Evolutionary conservation across 2,888 invertebrate genomes (phyloP).

Genomic region (Drosophila stalkeri): DNA sequence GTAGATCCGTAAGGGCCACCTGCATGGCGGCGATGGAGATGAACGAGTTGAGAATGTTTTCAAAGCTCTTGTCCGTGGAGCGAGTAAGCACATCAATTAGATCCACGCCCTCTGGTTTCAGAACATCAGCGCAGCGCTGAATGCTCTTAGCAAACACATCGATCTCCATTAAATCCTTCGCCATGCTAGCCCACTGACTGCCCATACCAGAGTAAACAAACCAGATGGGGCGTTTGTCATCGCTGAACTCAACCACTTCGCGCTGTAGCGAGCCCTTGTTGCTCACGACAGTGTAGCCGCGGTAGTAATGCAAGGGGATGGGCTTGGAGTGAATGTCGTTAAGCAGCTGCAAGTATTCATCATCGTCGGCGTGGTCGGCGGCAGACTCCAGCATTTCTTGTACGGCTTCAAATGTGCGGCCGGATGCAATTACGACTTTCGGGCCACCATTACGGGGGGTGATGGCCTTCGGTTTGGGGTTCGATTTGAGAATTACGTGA

Average conservation of each 20-base stretch:
- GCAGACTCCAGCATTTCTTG: conserved; percentile 88
- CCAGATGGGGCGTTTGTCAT: conserved; percentile 93
- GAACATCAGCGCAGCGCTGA: conserved; percentile 90
- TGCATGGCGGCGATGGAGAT: conserved; percentile 98
- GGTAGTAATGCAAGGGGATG: conserved; percentile 91
- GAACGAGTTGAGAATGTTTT: conserved; percentile 95
- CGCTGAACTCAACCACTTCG: conserved; percentile 86
- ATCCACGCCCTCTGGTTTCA: conserved; percentile 92
- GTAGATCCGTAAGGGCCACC: conserved; percentile 96
- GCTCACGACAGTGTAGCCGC: conserved; percentile 93
- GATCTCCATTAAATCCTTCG: conserved; percentile 92
- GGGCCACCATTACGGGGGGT: conserved; percentile 87
- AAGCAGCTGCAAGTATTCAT: conserved; percentile 91
- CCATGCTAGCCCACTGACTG: conserved; percentile 99
- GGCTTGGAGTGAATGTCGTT: conserved; percentile 90
- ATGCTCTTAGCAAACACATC: conserved; percentile 93
- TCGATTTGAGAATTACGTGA: conserved; percentile 94
- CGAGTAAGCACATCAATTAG: conserved; percentile 92
- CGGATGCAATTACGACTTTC: conserved; percentile 91
- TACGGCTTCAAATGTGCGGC: conserved; percentile 93
- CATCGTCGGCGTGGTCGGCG: conserved; percentile 88
- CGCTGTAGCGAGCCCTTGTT: conserved; percentile 85
- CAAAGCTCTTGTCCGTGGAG: conserved; percentile 91
- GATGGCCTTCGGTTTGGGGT: conserved; percentile 89
- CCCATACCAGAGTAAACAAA: conserved; percentile 99